These are phyloP conservation scores for Todus mexicanus DNA, from an alignment of 2,797 vertebrate species.

Conservation along the genomic window DNA sequence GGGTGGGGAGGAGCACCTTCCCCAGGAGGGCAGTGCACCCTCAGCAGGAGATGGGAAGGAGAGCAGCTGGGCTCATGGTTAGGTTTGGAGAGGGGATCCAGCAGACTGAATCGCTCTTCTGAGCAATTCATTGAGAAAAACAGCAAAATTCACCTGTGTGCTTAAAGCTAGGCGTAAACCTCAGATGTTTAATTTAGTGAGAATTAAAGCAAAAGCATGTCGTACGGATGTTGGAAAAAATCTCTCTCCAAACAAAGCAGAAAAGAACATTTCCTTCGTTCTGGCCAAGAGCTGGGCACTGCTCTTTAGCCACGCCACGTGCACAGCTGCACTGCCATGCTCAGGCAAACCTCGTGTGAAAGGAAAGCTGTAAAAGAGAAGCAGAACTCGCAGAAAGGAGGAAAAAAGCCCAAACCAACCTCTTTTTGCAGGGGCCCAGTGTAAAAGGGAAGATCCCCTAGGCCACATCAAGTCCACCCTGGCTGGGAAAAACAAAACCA, in stretches of 20 bases:
- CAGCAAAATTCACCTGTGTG: not conserved
- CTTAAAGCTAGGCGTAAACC: not conserved
- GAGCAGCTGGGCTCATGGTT: not conserved
- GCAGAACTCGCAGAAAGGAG: not conserved
- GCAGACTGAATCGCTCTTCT: not conserved
- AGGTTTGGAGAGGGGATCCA: not conserved
- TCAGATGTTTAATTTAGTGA: not conserved
- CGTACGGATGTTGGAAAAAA: accelerated
- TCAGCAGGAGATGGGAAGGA: too few relatives aligned
- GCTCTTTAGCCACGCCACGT: not conserved
- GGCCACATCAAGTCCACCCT: not conserved
- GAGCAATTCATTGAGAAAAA: not conserved
- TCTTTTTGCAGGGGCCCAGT: not conserved
- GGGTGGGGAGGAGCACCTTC: too few relatives aligned
- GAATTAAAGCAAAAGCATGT: not conserved
- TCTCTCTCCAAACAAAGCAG: not conserved
- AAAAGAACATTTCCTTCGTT: accelerated
- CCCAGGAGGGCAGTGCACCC: too few relatives aligned
- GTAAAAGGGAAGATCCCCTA: not conserved
- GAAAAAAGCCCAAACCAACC: not conserved
- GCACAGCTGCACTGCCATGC: not conserved
- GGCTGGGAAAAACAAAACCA: not conserved
- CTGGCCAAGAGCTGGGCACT: accelerated
- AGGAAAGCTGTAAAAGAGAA: conserved; percentile 6
- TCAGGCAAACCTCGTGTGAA: not conserved